A percentile compares a stretch with the other conserved stretches of the same genome.
Conservation (phyloP, 2,113 vertebrate genomes). For the Rhagologus leucostigma region DNA sequence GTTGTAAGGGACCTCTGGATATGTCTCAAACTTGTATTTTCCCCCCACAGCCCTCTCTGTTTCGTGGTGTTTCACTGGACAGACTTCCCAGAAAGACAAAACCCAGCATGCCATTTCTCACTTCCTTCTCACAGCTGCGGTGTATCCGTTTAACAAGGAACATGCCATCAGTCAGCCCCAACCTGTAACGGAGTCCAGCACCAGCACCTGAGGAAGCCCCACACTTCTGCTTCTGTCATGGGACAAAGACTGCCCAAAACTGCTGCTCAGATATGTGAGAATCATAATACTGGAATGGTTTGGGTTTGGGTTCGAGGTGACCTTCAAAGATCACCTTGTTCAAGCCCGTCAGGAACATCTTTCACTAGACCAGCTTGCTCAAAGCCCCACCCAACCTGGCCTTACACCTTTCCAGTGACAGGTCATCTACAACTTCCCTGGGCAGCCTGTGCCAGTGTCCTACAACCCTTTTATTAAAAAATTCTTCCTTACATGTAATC, state of each 20-base stretch:
- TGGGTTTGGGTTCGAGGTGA: neutral
- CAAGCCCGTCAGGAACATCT: neutral
- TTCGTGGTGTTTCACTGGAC: neutral
- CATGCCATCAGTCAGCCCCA: neutral
- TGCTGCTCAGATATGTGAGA: neutral
- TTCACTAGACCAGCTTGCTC: neutral
- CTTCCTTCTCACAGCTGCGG: neutral
- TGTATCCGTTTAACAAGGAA: neutral
- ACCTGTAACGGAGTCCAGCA: neutral
- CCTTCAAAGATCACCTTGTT: neutral
- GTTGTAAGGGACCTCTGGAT: neutral
- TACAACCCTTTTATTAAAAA: neutral
- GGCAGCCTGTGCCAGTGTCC: neutral
- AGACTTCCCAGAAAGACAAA: neutral
- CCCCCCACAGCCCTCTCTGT: neutral
- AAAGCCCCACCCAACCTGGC: neutral
- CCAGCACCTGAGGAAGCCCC: neutral
- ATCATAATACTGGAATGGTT: neutral
- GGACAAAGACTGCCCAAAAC: neutral
- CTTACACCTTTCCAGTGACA: neutral
- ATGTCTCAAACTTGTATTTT: neutral
- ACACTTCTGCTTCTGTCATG: neutral
- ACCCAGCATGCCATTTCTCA: neutral
- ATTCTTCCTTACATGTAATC: neutral
- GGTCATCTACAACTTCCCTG: neutral